A percentile compares a stretch with the other conserved stretches of the same genome.
phyloP scores from a whole-genome alignment of 2,888 invertebrate genomes.

The Phyllotreta cruciferae region DNA sequence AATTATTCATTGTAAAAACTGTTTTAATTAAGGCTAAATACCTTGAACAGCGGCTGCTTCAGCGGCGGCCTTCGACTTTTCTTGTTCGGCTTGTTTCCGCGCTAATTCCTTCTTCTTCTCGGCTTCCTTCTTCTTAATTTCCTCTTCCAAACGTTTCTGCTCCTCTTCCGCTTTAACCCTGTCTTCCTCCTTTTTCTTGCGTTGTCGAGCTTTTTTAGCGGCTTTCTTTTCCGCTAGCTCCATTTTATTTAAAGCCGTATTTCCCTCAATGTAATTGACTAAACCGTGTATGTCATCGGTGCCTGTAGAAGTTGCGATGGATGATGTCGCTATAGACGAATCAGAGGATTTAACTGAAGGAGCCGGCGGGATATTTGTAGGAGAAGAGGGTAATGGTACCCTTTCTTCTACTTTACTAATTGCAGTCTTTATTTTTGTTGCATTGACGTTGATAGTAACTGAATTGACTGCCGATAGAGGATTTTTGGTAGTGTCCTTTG shows the following conservation, averaged over 20 bases:
- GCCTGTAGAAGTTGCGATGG: constrained; percentile 25
- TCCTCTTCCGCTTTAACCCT: constrained; percentile 47
- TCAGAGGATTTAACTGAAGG: constrained; percentile 41
- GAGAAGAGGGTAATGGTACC: constrained; percentile 45
- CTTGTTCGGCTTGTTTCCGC: constrained; percentile 50
- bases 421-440: constrained; percentile 38
- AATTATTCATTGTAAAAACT: neutral
- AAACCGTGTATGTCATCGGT: constrained; percentile 55
- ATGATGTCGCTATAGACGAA: constrained; percentile 33
- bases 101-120: constrained; percentile 54
- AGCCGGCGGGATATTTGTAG: constrained; percentile 45
- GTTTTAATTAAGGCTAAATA: constrained; percentile 7
- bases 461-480: constrained; percentile 18
- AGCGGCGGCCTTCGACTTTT: constrained; percentile 35
- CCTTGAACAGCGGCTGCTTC: constrained; percentile 34
- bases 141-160: constrained; percentile 42
- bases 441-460: constrained; percentile 10
- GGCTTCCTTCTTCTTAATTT: constrained; percentile 45
- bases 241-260: constrained; percentile 52
- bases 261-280: constrained; percentile 58
- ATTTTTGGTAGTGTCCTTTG: constrained; percentile 42
- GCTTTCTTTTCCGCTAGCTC: constrained; percentile 69
- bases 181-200: constrained; percentile 69
- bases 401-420: constrained; percentile 41
- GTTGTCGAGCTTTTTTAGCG: constrained; percentile 84